phyloP scores from a whole-genome alignment of 1,140 invertebrate genomes.

The Mactra quadrangularis region DNA sequence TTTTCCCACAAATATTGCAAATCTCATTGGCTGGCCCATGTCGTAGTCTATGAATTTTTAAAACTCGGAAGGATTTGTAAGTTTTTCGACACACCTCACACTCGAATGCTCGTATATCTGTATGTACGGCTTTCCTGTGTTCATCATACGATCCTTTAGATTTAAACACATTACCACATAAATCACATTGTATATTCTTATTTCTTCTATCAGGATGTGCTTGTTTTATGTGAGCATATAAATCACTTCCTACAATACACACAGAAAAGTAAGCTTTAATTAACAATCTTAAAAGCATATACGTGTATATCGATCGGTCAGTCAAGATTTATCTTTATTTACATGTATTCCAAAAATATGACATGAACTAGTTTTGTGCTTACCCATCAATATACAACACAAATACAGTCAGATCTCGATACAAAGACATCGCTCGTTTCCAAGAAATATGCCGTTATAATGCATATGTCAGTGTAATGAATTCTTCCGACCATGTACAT shows the following conservation, averaged over 20 bases:
- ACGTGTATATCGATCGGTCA: no score
- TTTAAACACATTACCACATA: conserved; percentile 56
- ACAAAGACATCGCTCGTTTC: no score
- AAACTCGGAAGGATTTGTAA: conserved; percentile 57
- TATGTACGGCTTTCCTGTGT: conserved; percentile 53
- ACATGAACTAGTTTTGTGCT: no score
- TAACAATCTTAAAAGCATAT: no score
- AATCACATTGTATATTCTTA: conserved; percentile 53
- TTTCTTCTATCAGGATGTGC: conserved; percentile 44
- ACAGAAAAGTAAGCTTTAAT: neutral
- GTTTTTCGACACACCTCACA: conserved; percentile 53
- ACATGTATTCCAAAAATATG: no score
- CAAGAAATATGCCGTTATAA: no score
- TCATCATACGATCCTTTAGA: conserved; percentile 58
- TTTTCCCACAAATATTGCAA: conserved; percentile 53
- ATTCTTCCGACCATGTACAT: no score
- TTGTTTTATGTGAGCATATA: conserved; percentile 53
- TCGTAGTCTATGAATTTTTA: conserved; percentile 49
- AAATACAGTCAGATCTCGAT: no score
- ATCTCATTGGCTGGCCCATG: conserved; percentile 56
- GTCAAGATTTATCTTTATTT: no score
- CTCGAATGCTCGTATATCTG: conserved; percentile 36
- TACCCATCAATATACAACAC: no score
- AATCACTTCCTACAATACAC: conserved; percentile 40
- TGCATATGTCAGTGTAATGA: no score